Evolutionary conservation across 1,140 invertebrate species (phyloP).

Genomic region (Drosophila repleta): DNA sequence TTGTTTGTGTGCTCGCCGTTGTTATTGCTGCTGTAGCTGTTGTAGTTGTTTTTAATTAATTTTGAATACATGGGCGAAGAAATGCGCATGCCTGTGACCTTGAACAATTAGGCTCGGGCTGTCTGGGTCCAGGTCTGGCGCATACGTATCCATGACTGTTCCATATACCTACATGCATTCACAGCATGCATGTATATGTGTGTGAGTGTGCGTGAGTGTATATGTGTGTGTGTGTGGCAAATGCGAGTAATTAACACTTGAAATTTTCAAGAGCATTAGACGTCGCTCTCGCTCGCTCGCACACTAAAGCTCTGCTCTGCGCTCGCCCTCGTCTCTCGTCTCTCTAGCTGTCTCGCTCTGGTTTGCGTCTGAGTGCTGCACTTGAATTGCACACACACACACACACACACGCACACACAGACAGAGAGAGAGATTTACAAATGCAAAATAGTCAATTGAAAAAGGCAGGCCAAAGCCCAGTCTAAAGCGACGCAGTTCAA

Average conservation of each 20-base stretch:
- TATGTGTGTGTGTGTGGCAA: slow-evolving; percentile 45
- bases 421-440: slow-evolving; percentile 21
- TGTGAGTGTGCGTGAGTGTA: slow-evolving; percentile 11
- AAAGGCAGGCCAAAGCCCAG: slow-evolving; percentile 43
- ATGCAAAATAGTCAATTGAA: slow-evolving; percentile 64
- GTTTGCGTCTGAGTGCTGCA: slow-evolving; percentile 62
- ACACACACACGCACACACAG: slow-evolving; percentile 8
- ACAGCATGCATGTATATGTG: slow-evolving; percentile 10
- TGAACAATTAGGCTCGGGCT: slow-evolving; percentile 69
- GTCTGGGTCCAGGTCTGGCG: slow-evolving; percentile 51
- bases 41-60: slow-evolving; percentile 70
- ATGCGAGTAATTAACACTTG: slow-evolving; percentile 76
- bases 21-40: slow-evolving; percentile 22
- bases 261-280: slow-evolving; percentile 77
- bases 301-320: neutral
- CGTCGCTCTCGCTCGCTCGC: slow-evolving; percentile 36
- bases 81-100: slow-evolving; percentile 79
- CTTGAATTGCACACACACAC: slow-evolving; percentile 45
- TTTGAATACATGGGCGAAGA: slow-evolving; percentile 67
- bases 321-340: slow-evolving; percentile 11
- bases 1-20: slow-evolving; percentile 41
- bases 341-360: slow-evolving; percentile 2
- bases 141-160: slow-evolving; percentile 54
- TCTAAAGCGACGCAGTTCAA: slow-evolving; percentile 55
- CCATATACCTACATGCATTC: slow-evolving; percentile 60